Evolutionary conservation across 2,797 vertebrate species (phyloP).

Genomic region (Anolis apletophallus): DNA sequence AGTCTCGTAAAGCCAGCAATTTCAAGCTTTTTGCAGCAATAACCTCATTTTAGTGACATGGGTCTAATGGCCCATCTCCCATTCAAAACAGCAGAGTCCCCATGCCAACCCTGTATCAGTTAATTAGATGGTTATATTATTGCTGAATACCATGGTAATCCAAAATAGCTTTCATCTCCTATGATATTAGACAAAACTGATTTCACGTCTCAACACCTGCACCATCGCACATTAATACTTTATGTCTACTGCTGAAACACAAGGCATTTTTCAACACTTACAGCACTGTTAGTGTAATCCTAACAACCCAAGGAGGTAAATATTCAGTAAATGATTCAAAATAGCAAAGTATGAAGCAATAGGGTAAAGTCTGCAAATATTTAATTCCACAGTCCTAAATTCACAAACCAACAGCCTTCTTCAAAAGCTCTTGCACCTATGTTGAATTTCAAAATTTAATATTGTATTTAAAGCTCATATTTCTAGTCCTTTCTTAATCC

Average conservation of each 20-base stretch:
- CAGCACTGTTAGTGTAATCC: background rate
- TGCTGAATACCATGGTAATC: background rate
- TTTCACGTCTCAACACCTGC: background rate
- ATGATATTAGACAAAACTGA: constrained; percentile 4
- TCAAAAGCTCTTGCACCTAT: background rate
- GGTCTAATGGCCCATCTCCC: constrained; percentile 12
- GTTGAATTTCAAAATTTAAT: background rate
- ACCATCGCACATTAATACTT: background rate
- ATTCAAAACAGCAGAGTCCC: constrained; percentile 29
- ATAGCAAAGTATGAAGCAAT: background rate
- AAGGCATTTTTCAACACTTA: constrained; percentile 1
- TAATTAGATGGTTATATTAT: constrained; percentile 18
- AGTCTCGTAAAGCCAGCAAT: constrained; percentile 7
- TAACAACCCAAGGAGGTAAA: background rate
- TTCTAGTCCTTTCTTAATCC: background rate
- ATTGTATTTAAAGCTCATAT: background rate
- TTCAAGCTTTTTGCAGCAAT: constrained; percentile 9
- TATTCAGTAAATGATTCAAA: background rate
- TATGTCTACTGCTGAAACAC: background rate
- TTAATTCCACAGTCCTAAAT: background rate
- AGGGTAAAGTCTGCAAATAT: background rate
- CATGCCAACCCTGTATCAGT: constrained; percentile 31
- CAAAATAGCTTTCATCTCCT: constrained; percentile 6
- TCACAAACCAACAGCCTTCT: constrained; percentile 14
- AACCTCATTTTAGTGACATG: constrained; percentile 27